Base-by-base conservation (phyloP, 2,888 invertebrate species). In the Tachina lurida region DNA sequence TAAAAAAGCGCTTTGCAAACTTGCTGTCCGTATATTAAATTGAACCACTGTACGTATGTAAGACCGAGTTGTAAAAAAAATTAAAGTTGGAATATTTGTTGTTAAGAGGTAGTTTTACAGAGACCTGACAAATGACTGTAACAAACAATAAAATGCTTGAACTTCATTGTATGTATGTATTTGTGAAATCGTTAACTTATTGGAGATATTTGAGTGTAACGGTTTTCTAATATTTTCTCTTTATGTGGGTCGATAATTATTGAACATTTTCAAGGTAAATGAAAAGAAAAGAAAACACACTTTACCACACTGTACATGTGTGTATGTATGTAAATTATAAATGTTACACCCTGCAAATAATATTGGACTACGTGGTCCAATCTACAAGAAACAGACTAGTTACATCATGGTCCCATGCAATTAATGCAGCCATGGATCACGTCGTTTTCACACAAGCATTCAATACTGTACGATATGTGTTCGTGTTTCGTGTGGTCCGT, bases 191-290 rank as follows among this genome's bases (percentile, higher is more conserved):
- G 54, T 13, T 1, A 49, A 47, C 60, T 67, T 47, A 58, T 17
- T 54, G 12, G 15, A 60, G 47, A 60, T 63, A 43, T 22, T 45
- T 7, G 31, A 60, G 10, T 60, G 60, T 43, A 75, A 54, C 31
- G 54, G 43, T 49, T 68, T 67, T 58, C 76, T 45, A 41, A 67
- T 39, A 77, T 52, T 78, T 78, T 78, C 78, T 78, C 62, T 70
- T 78, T 17, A 45, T 54, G 39, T 62, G 17, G 41, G n/a, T 8
- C 17, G 45, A 49, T 54, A 70, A 58, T 71, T 71, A 10, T 45
- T 56, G 70, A 56, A 70, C 15, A 10, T 54, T 15, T 19, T 56
- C 12, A 22, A 41, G 19, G 43, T 8, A 43, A 43, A 63, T 63
- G 43, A 8, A 13, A 19, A n/a, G n/a, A 43, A 10, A n/a, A 7